A percentile compares a stretch with the other conserved stretches of the same genome.
Evolutionary conservation across 2,888 invertebrate species (phyloP).

Genomic region (Calameuta filiformis): DNA sequence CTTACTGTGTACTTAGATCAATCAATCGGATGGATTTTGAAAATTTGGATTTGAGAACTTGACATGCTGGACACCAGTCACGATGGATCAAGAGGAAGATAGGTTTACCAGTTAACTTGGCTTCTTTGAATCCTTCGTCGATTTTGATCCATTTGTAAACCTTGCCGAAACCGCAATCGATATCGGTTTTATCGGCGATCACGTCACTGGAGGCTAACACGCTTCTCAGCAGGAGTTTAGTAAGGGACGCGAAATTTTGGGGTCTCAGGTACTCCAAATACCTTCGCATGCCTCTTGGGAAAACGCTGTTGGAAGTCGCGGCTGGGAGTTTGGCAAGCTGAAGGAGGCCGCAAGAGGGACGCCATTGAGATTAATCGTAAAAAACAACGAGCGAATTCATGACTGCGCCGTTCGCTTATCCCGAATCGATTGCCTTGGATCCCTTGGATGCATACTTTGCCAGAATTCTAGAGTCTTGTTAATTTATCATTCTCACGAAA

Average conservation of each 20-base stretch:
- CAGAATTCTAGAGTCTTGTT: background rate
- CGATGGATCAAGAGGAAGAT: slow-evolving; percentile 76
- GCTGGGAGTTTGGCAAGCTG: background rate
- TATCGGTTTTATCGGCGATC: slow-evolving; percentile 18
- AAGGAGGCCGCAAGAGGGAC: background rate
- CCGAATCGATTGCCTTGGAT: background rate
- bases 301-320: slow-evolving; percentile 6
- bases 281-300: slow-evolving; percentile 23
- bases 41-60: slow-evolving; percentile 73
- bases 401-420: background rate
- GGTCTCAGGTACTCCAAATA: slow-evolving; percentile 33
- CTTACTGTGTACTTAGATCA: slow-evolving; percentile 67
- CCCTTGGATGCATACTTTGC: background rate
- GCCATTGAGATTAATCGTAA: background rate
- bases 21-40: slow-evolving; percentile 70
- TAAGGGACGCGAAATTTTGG: slow-evolving; percentile 32
- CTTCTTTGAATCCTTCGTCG: slow-evolving; percentile 41
- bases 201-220: slow-evolving; percentile 10
- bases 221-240: slow-evolving; percentile 25
- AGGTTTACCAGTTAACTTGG: slow-evolving; percentile 65
- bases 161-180: slow-evolving; percentile 36
- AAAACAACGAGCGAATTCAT: background rate
- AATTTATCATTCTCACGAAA: background rate
- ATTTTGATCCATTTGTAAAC: slow-evolving; percentile 46
- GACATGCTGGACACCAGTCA: slow-evolving; percentile 75